These are phyloP conservation scores for Sesamia nonagrioides DNA, from an alignment of 1,140 invertebrate species.

Conservation along the genomic window DNA sequence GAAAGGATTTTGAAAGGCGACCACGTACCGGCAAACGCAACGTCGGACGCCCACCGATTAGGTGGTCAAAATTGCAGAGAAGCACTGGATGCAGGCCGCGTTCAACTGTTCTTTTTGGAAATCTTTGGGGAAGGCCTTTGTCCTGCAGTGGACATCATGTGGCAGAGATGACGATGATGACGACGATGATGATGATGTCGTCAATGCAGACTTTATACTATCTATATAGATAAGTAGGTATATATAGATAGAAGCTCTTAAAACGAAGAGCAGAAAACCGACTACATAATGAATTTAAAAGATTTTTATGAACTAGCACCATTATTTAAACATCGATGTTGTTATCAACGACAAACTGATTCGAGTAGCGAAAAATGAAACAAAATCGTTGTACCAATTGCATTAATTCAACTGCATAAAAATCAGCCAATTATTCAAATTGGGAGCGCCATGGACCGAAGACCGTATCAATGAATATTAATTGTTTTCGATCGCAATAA, in stretches of 20 bases:
- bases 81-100: no score
- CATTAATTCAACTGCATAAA: conserved; percentile 86
- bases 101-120: no score
- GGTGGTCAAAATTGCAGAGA: no score
- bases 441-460: conserved; percentile 75
- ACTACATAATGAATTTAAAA: no score
- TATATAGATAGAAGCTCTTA: not conserved
- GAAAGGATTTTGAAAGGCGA: no score
- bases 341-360: conserved; percentile 31
- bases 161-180: no score
- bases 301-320: not conserved
- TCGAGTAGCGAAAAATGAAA: conserved; percentile 58
- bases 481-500: conserved; percentile 73
- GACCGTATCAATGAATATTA: conserved; percentile 84
- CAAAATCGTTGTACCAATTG: conserved; percentile 80
- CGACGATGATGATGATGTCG: no score
- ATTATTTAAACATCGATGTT: not conserved
- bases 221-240: not conserved
- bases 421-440: conserved; percentile 87
- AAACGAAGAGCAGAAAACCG: not conserved
- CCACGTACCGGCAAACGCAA: no score
- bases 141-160: no score
- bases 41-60: no score
- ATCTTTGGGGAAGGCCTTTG: no score
- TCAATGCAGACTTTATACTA: no score